Percentiles rank a stretch among this genome's conserved stretches.
Conservation (phyloP, 2,113 vertebrate genomes). For the Anthoscopus minutus region DNA sequence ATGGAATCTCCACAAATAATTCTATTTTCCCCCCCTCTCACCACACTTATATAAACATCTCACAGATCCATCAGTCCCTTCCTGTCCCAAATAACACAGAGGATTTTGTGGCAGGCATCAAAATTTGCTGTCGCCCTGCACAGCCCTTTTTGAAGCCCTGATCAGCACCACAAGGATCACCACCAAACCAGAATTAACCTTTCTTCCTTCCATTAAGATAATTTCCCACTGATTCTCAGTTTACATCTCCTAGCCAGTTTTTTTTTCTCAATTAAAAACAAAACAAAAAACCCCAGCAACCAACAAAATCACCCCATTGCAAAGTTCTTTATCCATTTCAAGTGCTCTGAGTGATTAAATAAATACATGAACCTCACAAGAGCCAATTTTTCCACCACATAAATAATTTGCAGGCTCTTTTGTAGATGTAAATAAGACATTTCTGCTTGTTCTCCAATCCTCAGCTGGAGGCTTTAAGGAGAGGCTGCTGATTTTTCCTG, state of each 20-base stretch:
- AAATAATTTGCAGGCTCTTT: neutral
- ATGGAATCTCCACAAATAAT: neutral
- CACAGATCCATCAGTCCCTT: neutral
- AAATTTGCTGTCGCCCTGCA: neutral
- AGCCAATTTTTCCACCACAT: neutral
- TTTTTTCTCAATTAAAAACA: neutral
- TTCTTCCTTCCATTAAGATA: neutral
- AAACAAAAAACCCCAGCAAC: neutral
- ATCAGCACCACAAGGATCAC: neutral
- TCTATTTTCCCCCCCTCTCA: neutral
- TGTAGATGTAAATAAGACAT: neutral
- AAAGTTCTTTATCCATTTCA: neutral
- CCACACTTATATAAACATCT: neutral
- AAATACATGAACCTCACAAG: neutral
- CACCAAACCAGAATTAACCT: neutral
- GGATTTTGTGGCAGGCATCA: neutral
- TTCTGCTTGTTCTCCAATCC: neutral
- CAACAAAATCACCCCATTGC: neutral
- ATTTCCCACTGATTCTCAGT: neutral
- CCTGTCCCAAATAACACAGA: neutral
- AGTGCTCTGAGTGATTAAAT: neutral
- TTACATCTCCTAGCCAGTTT: neutral
- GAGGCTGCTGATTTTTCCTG: neutral
- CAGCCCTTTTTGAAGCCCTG: neutral
- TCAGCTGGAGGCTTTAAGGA: neutral